Evolutionary conservation across 2,113 vertebrate genomes (phyloP).

Genomic region (Plotosus lineatus): DNA sequence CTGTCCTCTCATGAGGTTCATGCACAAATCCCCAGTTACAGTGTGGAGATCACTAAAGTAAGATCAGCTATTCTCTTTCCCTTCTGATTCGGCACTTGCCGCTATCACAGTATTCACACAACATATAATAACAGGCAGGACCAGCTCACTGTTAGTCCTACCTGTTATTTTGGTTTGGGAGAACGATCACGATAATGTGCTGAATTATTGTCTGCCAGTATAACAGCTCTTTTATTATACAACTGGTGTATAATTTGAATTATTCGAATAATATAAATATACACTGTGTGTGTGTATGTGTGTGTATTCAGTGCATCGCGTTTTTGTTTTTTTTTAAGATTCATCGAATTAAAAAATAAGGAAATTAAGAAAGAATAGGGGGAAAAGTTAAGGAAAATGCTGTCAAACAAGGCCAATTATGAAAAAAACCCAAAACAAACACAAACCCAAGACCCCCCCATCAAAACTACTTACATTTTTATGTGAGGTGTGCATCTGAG

Average conservation of each 20-base stretch:
- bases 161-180: neutral
- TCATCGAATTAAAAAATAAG: too few relatives aligned
- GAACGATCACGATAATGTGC: neutral
- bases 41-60: conserved; percentile 81
- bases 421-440: too few relatives aligned
- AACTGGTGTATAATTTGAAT: neutral
- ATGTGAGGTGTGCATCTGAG: too few relatives aligned
- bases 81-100: neutral
- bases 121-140: too few relatives aligned
- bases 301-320: too few relatives aligned
- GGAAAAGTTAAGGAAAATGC: too few relatives aligned
- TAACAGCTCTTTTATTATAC: neutral
- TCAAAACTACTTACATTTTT: too few relatives aligned
- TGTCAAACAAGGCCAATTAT: too few relatives aligned
- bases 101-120: neutral
- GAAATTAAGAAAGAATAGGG: too few relatives aligned
- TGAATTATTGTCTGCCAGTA: neutral
- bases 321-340: too few relatives aligned
- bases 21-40: conserved; percentile 72
- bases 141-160: neutral
- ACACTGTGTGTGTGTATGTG: too few relatives aligned
- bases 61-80: neutral
- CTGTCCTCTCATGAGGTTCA: conserved; percentile 71
- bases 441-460: too few relatives aligned
- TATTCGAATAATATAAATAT: neutral